Evolutionary conservation across 2,888 invertebrate species (phyloP), one percentile per base, ranked within the genome.

Genomic region (Agriopis leucophaearia): DNA sequence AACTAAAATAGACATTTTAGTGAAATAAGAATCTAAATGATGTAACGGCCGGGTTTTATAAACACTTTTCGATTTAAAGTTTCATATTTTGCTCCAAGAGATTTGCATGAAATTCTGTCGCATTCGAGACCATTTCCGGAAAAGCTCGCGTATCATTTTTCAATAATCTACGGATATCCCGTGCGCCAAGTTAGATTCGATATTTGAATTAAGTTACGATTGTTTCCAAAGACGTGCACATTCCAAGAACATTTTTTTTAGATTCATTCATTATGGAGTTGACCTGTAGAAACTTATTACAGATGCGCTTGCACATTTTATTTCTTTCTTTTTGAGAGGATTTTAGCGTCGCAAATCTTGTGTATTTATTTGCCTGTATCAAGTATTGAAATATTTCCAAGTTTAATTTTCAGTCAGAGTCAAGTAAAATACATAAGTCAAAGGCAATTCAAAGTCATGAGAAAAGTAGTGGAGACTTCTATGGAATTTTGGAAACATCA

Each of bases 111-210:
- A 80, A 81, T 85, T 81, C 75, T 76, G 75, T 73, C 75, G 78
- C 85, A 86, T 87, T 81, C 82, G 76, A 85, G 84, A 83, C 81
- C 82, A 79, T 85, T 85, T 81, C 78, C 71, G 71, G 80, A 72
- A 80, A 80, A 77, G 70, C 64, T 71, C 47, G 69, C 48, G 81
- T 82, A 88, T 88, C 80, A 88, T 83, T 88, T 87, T 86, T 84
- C 89, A 87, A 88, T 89, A 89, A 88, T 86, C 69, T 82, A 74
- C 73, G 80, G 82, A 84, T 85, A 81, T 76, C 72, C 63, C 71
- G 45, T 38, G 42, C 27, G 12, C 48, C 47, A 44, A 44, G 50
- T 64, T 56, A 10, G 55, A 59, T 50, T 59, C 13, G 59, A 50
- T 40, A 15, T 59, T 50, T 3, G 40, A 48, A 40, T 42, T 50